Percentiles rank a stretch among this genome's conserved stretches.
These are phyloP conservation scores for Neoniphon sammara DNA, from an alignment of 2,797 vertebrate species.

Conservation along the genomic window DNA sequence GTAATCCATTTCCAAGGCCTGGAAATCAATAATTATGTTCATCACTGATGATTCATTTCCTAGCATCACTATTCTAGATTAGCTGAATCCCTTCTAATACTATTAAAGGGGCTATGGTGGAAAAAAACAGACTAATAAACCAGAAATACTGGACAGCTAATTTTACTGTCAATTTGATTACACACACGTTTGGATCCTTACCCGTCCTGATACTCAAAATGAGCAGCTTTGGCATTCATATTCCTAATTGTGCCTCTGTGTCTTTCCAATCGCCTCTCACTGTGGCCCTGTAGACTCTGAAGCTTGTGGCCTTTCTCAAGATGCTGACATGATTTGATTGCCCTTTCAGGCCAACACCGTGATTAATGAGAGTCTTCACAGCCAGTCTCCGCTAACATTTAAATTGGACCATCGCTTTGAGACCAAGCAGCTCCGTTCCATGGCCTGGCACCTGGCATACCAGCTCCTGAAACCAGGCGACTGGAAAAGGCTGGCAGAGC, in stretches of 20 bases:
- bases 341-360: constrained; percentile 82
- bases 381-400: constrained; percentile 84
- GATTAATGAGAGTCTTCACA: constrained; percentile 69
- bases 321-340: constrained; percentile 81
- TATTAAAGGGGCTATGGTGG: constrained; percentile 37
- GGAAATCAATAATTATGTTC: constrained; percentile 54
- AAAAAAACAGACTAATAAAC: constrained; percentile 35
- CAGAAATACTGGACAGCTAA: constrained; percentile 49
- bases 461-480: constrained; percentile 83
- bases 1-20: constrained; percentile 26
- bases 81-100: constrained; percentile 44
- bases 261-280: constrained; percentile 52
- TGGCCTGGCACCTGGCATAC: constrained; percentile 89
- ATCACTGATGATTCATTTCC: constrained; percentile 56
- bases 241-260: constrained; percentile 43
- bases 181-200: constrained; percentile 27
- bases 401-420: constrained; percentile 89
- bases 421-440: constrained; percentile 83
- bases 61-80: constrained; percentile 36
- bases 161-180: constrained; percentile 64
- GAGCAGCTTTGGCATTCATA: constrained; percentile 57
- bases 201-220: constrained; percentile 45
- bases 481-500: constrained; percentile 89
- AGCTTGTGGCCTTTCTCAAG: constrained; percentile 74
- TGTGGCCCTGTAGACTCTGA: constrained; percentile 35